Percentiles rank a stretch among this genome's conserved stretches.
Conservation (phyloP, 2,888 invertebrate species). For the Augochlorella aurata region DNA sequence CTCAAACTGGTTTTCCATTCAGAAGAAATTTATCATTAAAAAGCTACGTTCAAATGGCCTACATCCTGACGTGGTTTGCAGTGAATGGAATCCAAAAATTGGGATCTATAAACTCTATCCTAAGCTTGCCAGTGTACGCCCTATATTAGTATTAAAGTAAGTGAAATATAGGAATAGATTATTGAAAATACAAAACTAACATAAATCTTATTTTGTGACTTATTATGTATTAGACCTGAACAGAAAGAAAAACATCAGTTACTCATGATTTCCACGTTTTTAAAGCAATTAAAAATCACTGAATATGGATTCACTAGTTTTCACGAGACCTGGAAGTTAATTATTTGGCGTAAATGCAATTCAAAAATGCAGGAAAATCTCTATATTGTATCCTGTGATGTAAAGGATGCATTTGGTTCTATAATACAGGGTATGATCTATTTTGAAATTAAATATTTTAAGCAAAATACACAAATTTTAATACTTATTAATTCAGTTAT, state of each 20-base stretch:
- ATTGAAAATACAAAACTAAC: not conserved
- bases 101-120: conserved; percentile 23
- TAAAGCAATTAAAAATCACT: conserved; percentile 35
- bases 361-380: not conserved
- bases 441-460: not conserved
- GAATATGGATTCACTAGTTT: conserved; percentile 30
- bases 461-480: not conserved
- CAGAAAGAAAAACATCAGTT: not conserved
- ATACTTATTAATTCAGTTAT: not conserved
- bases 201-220: not conserved
- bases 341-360: not conserved
- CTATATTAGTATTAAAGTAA: conserved; percentile 23
- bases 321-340: conserved; percentile 26
- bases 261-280: conserved; percentile 12
- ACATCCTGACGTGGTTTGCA: conserved; percentile 16
- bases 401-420: conserved; percentile 51
- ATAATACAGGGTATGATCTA: conserved; percentile 35
- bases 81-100: conserved; percentile 9
- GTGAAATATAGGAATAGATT: not conserved
- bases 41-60: conserved; percentile 14
- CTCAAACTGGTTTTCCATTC: conserved; percentile 9
- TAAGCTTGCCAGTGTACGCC: conserved; percentile 27
- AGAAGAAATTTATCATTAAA: conserved; percentile 13
- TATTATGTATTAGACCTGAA: conserved; percentile 1
- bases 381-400: conserved; percentile 36